A percentile compares a stretch with the other conserved stretches of the same genome.
These are phyloP conservation scores for Neoscelio sp. DNA, from an alignment of 2,888 invertebrate genomes.

Conservation along the genomic window DNA sequence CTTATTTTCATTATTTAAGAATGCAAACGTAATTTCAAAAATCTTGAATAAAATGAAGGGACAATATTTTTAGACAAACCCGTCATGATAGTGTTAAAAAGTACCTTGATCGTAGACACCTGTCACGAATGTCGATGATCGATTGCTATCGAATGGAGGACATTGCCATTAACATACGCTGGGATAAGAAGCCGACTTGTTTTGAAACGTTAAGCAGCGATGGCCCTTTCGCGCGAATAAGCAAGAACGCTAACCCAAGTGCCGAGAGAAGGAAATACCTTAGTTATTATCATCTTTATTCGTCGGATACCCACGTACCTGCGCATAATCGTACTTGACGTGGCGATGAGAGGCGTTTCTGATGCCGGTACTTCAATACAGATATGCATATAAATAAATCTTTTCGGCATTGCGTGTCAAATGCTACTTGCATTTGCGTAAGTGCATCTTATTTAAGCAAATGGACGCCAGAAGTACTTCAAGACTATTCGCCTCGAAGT, in stretches of 20 bases:
- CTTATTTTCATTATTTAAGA: neutral
- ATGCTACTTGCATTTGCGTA: slow-evolving; percentile 32
- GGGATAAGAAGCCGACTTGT: slow-evolving; percentile 20
- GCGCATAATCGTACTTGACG: slow-evolving; percentile 45
- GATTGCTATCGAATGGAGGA: slow-evolving; percentile 31
- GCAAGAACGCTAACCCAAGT: slow-evolving; percentile 21
- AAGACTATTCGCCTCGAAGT: slow-evolving; percentile 7
- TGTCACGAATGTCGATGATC: slow-evolving; percentile 44
- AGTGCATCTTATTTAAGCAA: slow-evolving; percentile 48
- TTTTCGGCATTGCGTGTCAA: slow-evolving; percentile 44
- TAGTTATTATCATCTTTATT: slow-evolving; percentile 42
- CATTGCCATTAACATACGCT: slow-evolving; percentile 31
- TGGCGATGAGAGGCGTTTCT: slow-evolving; percentile 34
- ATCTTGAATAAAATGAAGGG: too few relatives aligned
- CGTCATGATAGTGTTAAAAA: slow-evolving; percentile 14
- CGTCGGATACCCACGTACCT: slow-evolving; percentile 16
- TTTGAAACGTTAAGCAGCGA: slow-evolving; percentile 16
- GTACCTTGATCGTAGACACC: slow-evolving; percentile 27
- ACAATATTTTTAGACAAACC: too few relatives aligned
- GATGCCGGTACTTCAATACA: slow-evolving; percentile 9
- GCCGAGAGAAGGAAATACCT: slow-evolving; percentile 28
- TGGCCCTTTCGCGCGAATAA: slow-evolving; percentile 32
- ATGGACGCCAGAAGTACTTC: slow-evolving; percentile 5
- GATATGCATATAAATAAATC: slow-evolving; percentile 36
- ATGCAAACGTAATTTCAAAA: too few relatives aligned